Base-by-base conservation (phyloP, 2,113 vertebrate genomes). In the Festucalex cinctus region DNA sequence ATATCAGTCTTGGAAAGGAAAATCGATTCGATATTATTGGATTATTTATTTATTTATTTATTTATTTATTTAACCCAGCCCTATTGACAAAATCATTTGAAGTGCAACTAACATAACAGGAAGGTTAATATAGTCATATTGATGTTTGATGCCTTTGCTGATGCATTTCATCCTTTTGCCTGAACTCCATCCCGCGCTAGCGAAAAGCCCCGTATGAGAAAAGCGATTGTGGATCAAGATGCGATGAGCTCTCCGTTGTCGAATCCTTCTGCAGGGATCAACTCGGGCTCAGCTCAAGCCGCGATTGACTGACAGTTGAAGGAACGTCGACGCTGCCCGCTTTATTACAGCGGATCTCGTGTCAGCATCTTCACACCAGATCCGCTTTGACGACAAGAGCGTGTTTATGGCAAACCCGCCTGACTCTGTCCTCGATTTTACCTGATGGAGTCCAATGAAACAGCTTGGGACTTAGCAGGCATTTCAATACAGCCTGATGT, bases 221-320 rank as follows among this genome's bases (percentile, higher is more conserved):
- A 74, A 58, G 12, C 24, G 37, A 63, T 49, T 70, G 19, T 60
- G 63, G 68, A 74, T 81, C 62, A 75, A 56, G 41, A 61, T 35
- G 46, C 26, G 72, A 28, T 48, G 57, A 80, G 58, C 41, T 57
- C 26, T 48, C 28, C 49, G 48, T 68, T 69, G 70, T 60, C 62
- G 73, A 65, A 79, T 68, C 64, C 76, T 37, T 68, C 66, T 57
- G 60, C 73, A 32, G 75, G 66, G 70, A 78, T 69, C 79, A 75
- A 65, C 41, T 73, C 6, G 7, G 68, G 69, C 81, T 80, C 66
- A 59, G 57, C 37, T 35, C 9, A 35, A 71, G 63, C 75, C 32
- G 26, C 68, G 53, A 79, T 63, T 79, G 71, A 83, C 69, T 87
- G 77, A 37, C 77, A 79, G 75, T 62, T 48, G 56, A 26, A 71